A percentile compares a stretch with the other conserved stretches of the same genome.
phyloP scores from a whole-genome alignment of 2,888 invertebrate species.

The Ochropleura leucogaster region DNA sequence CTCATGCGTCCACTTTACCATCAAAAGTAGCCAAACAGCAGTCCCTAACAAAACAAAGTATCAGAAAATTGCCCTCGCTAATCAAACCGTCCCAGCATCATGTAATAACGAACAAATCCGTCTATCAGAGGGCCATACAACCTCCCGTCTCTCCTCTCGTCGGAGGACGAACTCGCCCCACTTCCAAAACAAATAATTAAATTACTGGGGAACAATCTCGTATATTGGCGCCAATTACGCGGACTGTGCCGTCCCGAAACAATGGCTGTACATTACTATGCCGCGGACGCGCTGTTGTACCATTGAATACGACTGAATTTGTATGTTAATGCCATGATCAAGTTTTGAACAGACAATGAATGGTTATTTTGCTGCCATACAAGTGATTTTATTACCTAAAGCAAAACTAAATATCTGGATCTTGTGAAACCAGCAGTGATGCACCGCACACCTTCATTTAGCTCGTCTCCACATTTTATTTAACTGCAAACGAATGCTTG shows the following conservation, averaged over 20 bases:
- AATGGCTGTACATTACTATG: conserved; percentile 59
- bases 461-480: too few relatives aligned
- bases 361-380: conserved; percentile 22
- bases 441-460: background rate
- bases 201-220: conserved; percentile 65
- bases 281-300: conserved; percentile 42
- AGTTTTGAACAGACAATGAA: conserved; percentile 42
- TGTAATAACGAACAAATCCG: conserved; percentile 41
- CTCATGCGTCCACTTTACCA: background rate
- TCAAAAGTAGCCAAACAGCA: background rate
- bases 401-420: background rate
- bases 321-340: conserved; percentile 59
- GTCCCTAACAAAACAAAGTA: conserved; percentile 8
- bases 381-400: conserved; percentile 1
- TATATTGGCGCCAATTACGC: conserved; percentile 65
- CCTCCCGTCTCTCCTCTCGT: conserved; percentile 15
- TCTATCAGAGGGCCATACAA: conserved; percentile 19
- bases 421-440: background rate
- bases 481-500: too few relatives aligned
- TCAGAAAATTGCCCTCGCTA: conserved; percentile 26
- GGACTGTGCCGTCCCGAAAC: conserved; percentile 56
- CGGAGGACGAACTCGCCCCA: conserved; percentile 44
- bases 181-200: conserved; percentile 69
- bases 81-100: conserved; percentile 27
- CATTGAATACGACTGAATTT: conserved; percentile 54